Conservation (phyloP, 2,113 vertebrate genomes). For the Varanus salvator region DNA sequence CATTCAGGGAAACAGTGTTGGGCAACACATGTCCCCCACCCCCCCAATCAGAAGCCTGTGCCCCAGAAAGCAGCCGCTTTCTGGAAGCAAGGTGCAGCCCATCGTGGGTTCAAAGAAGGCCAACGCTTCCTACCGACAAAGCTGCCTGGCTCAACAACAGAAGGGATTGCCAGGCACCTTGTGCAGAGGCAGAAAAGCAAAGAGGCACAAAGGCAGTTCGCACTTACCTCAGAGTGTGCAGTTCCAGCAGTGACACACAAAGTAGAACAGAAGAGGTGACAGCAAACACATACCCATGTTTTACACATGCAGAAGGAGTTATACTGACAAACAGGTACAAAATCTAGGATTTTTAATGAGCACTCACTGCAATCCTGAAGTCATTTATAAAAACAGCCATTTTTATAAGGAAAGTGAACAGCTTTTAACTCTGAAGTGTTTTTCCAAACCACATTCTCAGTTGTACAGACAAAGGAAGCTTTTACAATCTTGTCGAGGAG, state of each 20-base stretch:
- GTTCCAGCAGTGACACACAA: not conserved
- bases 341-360: conserved; percentile 10
- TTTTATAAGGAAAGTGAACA: not conserved
- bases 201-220: not conserved
- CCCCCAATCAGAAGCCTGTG: too few species aligned
- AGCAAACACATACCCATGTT: not conserved
- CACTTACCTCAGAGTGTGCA: not conserved
- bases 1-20: too few species aligned
- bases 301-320: not conserved
- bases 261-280: not conserved
- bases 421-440: not conserved
- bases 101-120: too few species aligned
- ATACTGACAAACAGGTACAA: not conserved
- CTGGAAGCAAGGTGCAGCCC: too few species aligned
- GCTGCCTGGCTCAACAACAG: too few species aligned
- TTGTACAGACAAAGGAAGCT: conserved; percentile 20
- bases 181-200: not conserved
- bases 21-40: too few species aligned
- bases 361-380: conserved; percentile 6
- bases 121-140: too few species aligned
- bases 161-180: not conserved
- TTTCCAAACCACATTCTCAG: conserved; percentile 48
- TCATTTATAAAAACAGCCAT: not conserved
- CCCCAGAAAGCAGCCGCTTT: too few species aligned
- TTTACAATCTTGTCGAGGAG: not conserved